Conservation (phyloP, 2,113 vertebrate species). For the Miniopterus natalensis region DNA sequence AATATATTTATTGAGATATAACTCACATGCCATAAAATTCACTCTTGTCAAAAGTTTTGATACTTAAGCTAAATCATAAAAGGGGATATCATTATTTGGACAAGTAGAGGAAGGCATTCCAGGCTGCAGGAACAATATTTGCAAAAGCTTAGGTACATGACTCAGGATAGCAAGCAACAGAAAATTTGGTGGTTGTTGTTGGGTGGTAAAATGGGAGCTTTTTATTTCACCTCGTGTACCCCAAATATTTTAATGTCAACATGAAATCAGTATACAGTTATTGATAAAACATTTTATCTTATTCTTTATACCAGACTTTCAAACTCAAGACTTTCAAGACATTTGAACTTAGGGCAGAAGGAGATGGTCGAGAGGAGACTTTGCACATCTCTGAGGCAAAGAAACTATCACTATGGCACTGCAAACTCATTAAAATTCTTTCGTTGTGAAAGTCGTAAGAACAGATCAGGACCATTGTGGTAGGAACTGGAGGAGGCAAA, state of each 20-base stretch:
- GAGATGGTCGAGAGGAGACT: background rate
- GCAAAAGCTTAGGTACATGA: background rate
- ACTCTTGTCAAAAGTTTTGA: background rate
- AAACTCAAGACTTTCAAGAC: no score
- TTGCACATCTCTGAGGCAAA: background rate
- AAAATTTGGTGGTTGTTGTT: background rate
- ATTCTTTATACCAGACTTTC: no score
- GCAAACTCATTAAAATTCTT: background rate
- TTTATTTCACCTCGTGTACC: no score
- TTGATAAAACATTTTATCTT: no score
- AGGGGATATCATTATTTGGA: background rate
- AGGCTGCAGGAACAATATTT: background rate
- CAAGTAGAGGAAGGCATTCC: background rate
- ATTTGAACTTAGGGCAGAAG: background rate
- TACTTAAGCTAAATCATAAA: background rate
- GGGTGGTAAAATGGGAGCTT: background rate
- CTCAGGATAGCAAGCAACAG: background rate
- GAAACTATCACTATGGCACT: background rate
- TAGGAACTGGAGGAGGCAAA: background rate
- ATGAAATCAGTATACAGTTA: no score
- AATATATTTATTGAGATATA: background rate
- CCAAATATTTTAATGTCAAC: no score
- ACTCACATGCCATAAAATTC: slow-evolving; percentile 1
- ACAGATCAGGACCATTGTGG: accelerated
- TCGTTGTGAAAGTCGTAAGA: background rate